These are phyloP conservation scores for Equus quagga DNA, from an alignment of 2,113 vertebrate genomes.

Conservation along the genomic window DNA sequence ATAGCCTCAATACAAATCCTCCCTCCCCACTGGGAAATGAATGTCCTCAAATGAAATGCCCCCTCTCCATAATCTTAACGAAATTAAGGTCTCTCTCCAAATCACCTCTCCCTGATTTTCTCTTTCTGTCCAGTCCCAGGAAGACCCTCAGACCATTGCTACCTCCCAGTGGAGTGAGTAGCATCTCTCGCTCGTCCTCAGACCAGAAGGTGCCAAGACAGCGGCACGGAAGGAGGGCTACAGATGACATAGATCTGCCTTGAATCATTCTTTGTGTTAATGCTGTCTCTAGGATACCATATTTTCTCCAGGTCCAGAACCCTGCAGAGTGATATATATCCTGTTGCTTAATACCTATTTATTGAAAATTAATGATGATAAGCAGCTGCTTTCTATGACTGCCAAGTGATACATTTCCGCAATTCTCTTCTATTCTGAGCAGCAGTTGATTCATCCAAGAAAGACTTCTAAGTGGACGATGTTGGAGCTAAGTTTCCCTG, in stretches of 20 bases:
- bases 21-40: background rate
- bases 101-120: background rate
- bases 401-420: slow-evolving; percentile 2
- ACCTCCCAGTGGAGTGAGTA: fast-evolving
- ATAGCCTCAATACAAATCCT: background rate
- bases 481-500: background rate
- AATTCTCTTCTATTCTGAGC: background rate
- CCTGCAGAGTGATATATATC: background rate
- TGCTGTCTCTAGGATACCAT: background rate
- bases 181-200: no score
- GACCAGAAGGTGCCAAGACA: background rate
- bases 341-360: background rate
- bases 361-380: background rate
- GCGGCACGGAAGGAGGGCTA: background rate
- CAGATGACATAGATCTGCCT: background rate
- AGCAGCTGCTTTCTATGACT: slow-evolving; percentile 14
- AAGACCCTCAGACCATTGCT: background rate
- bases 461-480: background rate
- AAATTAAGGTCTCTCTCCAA: no score
- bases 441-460: background rate
- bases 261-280: slow-evolving; percentile 22
- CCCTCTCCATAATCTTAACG: background rate
- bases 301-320: background rate
- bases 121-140: background rate
- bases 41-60: background rate